Evolutionary conservation across 1,140 invertebrate genomes (phyloP), one percentile per base, ranked within the genome.

Genomic region (Marisa cornuarietis): DNA sequence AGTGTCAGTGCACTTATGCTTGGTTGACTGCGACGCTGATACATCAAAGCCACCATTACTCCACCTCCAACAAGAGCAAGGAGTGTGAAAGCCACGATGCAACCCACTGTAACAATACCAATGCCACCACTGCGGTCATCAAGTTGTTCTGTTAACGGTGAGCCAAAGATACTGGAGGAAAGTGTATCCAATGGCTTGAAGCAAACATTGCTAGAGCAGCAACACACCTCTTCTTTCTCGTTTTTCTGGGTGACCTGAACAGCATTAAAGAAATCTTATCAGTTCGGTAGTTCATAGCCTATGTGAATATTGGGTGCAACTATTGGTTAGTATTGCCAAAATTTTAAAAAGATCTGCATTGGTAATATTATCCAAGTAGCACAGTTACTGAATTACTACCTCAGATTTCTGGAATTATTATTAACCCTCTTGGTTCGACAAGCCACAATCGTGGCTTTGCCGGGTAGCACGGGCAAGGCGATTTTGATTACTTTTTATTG

Each of bases 41-140:
- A 77, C 76, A 77, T 77, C 63, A 77, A 26, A 51, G 61, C 76
- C 3, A 77, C 51, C 76, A 77, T 77, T n/a, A 77, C 76, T 2
- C 42, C 63, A 51, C 76, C 76, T 11, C 76, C 76, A n/a, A 77
- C 51, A 51, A 77, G 76, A 14, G 63, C 76, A n/a, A 77, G 63
- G 22, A 77, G n/a, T 66, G 63, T 68, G 76, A 77, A 77, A 63
- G 76, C 76, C 42, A 77, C 76, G 18, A 77, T 77, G 76, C 76
- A 77, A 42, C 76, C 76, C 16, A 77, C 54, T 13, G 76, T 77
- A n/a, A 65, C 76, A 6, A 63, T 49, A 10, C 31, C n/a, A 8
- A 26, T n/a, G 4, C 63, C 42, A 18, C 16, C 4, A 13, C 26
- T 16, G 8, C 76, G 76, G n/a, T 77, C 63, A 58, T 58, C 54